Evolutionary conservation across 2,888 invertebrate species (phyloP).

Genomic region (Beris chalybata): DNA sequence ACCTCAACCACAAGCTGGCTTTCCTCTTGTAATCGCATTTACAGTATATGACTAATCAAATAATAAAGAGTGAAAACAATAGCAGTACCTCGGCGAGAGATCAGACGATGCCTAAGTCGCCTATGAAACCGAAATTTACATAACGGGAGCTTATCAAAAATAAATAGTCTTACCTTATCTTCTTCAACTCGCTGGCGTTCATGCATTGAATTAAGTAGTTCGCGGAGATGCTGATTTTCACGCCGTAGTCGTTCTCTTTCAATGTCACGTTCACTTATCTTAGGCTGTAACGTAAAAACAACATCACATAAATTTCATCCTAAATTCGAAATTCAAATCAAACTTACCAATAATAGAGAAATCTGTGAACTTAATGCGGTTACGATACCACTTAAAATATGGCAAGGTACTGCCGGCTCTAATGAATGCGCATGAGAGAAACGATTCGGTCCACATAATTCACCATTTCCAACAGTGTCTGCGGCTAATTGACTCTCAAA

Average conservation of each 20-base stretch:
- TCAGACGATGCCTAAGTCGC: no score
- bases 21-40: no score
- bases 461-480: conserved; percentile 7
- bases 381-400: conserved; percentile 65
- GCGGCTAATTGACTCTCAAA: conserved; percentile 7
- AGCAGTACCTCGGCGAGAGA: no score
- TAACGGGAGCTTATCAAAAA: no score
- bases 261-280: conserved; percentile 74
- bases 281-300: conserved; percentile 60
- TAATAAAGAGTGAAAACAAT: no score
- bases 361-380: conserved; percentile 67
- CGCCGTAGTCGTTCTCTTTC: conserved; percentile 72
- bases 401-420: conserved; percentile 64
- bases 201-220: conserved; percentile 69
- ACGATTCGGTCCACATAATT: conserved; percentile 54
- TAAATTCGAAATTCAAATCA: not conserved
- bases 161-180: conserved; percentile 35
- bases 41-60: no score
- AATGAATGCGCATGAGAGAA: conserved; percentile 55
- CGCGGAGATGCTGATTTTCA: conserved; percentile 71
- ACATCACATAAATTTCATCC: not conserved
- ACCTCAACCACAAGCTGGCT: no score
- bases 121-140: no score
- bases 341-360: conserved; percentile 68
- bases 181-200: conserved; percentile 56